Evolutionary conservation across 2,113 vertebrate genomes (phyloP).

Genomic region (Nannobrachium achirus): DNA sequence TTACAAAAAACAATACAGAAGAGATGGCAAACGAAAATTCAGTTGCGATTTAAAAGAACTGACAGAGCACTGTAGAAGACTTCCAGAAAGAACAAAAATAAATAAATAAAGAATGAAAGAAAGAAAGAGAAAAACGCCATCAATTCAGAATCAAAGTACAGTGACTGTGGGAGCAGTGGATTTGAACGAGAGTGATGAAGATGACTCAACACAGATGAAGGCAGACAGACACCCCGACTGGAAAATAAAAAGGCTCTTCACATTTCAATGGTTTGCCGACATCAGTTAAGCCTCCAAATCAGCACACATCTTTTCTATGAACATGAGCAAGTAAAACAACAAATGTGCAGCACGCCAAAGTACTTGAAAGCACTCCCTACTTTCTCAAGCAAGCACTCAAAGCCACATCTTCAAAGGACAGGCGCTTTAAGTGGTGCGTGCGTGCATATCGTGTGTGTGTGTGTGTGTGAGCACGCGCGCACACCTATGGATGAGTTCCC

Average conservation of each 20-base stretch:
- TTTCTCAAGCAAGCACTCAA: too few species aligned
- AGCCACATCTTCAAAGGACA: neutral
- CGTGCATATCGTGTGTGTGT: neutral
- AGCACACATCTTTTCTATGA: constrained; percentile 41
- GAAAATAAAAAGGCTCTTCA: constrained; percentile 4
- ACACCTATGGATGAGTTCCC: neutral
- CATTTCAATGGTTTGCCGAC: constrained; percentile 39
- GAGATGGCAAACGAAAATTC: too few species aligned
- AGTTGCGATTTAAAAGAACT: too few species aligned
- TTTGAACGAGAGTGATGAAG: neutral
- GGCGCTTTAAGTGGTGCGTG: constrained; percentile 2
- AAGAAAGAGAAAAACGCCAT: neutral
- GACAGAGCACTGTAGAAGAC: too few species aligned
- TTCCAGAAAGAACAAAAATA: neutral
- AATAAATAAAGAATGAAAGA: constrained; percentile 1
- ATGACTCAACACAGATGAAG: constrained; percentile 1
- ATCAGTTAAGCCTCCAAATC: constrained; percentile 26
- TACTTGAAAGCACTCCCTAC: too few species aligned
- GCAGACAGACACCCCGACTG: constrained; percentile 5
- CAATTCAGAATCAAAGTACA: constrained; percentile 8
- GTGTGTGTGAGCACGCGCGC: neutral
- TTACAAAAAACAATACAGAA: too few species aligned
- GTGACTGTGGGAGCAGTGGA: constrained; percentile 12
- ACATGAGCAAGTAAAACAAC: constrained; percentile 35
- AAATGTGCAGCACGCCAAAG: constrained; percentile 5